Base-by-base conservation (phyloP, 2,113 vertebrate species). In the Rhabdornis inornatus region DNA sequence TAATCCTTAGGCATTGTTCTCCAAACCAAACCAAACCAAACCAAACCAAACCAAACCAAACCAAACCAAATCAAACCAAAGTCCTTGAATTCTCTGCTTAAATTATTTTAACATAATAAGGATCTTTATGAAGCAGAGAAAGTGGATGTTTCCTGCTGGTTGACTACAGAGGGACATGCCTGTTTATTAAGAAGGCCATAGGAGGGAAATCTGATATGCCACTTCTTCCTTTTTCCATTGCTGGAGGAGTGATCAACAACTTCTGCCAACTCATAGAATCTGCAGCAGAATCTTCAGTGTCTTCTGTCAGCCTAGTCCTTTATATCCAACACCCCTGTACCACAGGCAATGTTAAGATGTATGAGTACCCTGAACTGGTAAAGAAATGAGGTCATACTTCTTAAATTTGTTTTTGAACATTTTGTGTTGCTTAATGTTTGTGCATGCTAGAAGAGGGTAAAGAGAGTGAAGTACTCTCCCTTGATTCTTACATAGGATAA, bases 101-200 rank as follows among this genome's bases (percentile, higher is more conserved):
- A 86, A 70, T 96, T 66, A 84, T 87, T 97, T 91, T 91, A 89
- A 45, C 47, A 65, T 52, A 89, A 68, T 65, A 84, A 66, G 45
- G 33, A 53, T 78, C 23, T 89, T 96, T 55, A 79, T 45, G 52
- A 72, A 94, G 88, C 22, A 52, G 8, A 37, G 27, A 82, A 93
- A 65, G 18, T 42, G 8, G 52, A 56, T 64, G 56, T 82, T 65
- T 80, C 37, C 39, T 49, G 18, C 42, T 83, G 39, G 21, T 56
- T 95, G 81, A 64, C 53, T 92, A 75, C 9, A 17, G 30, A 63
- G 86, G 47, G 33, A 9, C 45, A 44, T 33, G 6, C 31, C 49
- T 81, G 6, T 87, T 87, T 75, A 66, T 80, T 69, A 90, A 90
- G 79, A 22, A 90, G 20, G 13, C 10, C 9, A 3, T 57, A 71